Evolutionary conservation across 53 echinoderm and acorn worm species (phyloP), one percentile per base, ranked within the genome.

Genomic region (Zoroaster sp.): DNA sequence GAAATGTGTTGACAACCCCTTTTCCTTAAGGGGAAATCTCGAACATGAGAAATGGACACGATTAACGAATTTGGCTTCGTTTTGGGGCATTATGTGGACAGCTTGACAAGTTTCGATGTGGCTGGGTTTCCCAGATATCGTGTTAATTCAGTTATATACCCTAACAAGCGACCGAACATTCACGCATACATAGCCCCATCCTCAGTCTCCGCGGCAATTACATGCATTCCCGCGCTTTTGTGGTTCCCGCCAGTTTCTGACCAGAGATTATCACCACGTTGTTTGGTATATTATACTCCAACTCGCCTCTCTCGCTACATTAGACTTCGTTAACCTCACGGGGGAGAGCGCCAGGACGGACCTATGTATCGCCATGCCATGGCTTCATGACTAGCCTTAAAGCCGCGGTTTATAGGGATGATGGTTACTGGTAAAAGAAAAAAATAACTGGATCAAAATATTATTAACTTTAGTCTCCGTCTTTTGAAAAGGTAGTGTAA

Each of bases 161-260:
- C 28, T 25, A 59, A 59, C 63, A 21, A 59, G 63, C 21, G 28
- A 59, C 23, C 63, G 63, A 59, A 59, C 63, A 59, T 59, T 59
- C 63, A 59, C 63, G 63, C 63, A 59, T 59, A 59, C 21, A 59
- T 25, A 28, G 23, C 21, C 63, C 63, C 63, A 59, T 28, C 63
- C 11, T 10, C 63, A 25, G 63, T 25, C 63, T 59, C 23, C 63
- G 63, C 63, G 28, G 63, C 63, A 59, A 83, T 38, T 42, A 33
- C 68, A 83, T 47, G 83, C 69, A 17, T 67, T 83, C 40, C 30
- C 83, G 83, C 83, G 83, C 83, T 83, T 83, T 83, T 54, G 69
- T 83, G 43, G 83, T 83, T 83, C 83, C 83, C 83, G 83, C 83
- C 83, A 83, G 20, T 25, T 63, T 83, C 68, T 69, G 83, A 69